Percentiles rank a stretch among this genome's conserved stretches.
phyloP scores from a whole-genome alignment of 64 coral and sea anemone genomes.

The Trachythela sp. region DNA sequence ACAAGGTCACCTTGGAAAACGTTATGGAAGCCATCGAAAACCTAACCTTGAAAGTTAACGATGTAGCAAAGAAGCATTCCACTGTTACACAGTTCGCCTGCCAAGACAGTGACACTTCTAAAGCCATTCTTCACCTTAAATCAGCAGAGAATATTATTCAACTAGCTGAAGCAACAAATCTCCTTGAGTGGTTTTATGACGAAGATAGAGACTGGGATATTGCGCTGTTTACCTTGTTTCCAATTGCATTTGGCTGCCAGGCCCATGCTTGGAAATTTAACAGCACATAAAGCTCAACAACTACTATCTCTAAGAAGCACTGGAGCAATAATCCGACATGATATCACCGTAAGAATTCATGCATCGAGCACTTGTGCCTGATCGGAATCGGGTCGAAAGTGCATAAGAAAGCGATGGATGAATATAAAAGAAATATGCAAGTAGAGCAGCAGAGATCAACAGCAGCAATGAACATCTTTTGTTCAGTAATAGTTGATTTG shows the following conservation, averaged over 20 bases:
- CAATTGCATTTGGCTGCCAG: not conserved
- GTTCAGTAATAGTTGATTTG: too few relatives aligned
- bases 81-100: too few relatives aligned
- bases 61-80: too few relatives aligned
- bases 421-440: not conserved
- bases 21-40: not conserved
- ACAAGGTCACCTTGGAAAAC: conserved; percentile 14
- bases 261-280: not conserved
- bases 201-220: too few relatives aligned
- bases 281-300: not conserved
- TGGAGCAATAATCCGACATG: not conserved
- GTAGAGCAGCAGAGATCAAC: not conserved
- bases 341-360: not conserved
- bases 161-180: too few relatives aligned
- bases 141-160: too few relatives aligned
- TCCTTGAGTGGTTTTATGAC: too few relatives aligned
- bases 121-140: too few relatives aligned
- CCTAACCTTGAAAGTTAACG: too few relatives aligned
- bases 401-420: not conserved
- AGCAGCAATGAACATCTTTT: too few relatives aligned
- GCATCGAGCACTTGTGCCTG: not conserved
- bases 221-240: not conserved
- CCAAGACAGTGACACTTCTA: too few relatives aligned
- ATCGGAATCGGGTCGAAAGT: not conserved
- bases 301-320: not conserved